Percentiles rank a stretch among this genome's conserved stretches.
Evolutionary conservation across 2,888 invertebrate genomes (phyloP).

Genomic region (Biston betularia): DNA sequence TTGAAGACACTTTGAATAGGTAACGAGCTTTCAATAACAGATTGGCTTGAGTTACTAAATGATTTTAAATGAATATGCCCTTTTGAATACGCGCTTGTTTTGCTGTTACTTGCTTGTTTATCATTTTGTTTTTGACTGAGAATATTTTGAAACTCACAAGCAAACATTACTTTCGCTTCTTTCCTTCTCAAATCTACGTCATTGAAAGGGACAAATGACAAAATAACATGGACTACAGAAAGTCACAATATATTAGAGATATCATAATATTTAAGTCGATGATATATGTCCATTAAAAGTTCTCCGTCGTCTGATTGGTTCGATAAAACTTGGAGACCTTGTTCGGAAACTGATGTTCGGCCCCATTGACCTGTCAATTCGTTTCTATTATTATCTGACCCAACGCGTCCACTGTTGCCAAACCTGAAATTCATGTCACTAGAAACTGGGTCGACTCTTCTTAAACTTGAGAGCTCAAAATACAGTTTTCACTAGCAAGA

Average conservation of each 20-base stretch:
- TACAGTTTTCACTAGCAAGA: neutral
- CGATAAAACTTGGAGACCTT: constrained; percentile 6
- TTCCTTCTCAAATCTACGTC: too few species aligned
- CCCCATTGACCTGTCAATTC: constrained; percentile 10
- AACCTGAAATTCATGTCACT: constrained; percentile 18
- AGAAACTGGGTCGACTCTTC: constrained; percentile 28
- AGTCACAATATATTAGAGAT: too few species aligned
- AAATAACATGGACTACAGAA: neutral
- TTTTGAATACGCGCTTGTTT: too few species aligned
- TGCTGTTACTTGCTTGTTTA: too few species aligned
- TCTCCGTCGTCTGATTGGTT: constrained; percentile 2
- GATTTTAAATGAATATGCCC: too few species aligned
- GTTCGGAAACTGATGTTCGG: neutral
- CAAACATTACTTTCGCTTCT: too few species aligned
- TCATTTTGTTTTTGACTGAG: too few species aligned
- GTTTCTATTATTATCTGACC: constrained; percentile 11
- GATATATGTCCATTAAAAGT: neutral
- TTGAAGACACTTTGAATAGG: too few species aligned
- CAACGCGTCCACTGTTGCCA: neutral
- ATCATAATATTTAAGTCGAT: neutral
- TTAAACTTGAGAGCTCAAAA: constrained; percentile 17
- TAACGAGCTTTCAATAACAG: too few species aligned
- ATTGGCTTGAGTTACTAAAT: too few species aligned
- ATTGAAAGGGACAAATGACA: neutral
- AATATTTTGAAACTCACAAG: too few species aligned